Conservation (phyloP, 64 coral and sea anemone genomes). For the Trachythela sp. region DNA sequence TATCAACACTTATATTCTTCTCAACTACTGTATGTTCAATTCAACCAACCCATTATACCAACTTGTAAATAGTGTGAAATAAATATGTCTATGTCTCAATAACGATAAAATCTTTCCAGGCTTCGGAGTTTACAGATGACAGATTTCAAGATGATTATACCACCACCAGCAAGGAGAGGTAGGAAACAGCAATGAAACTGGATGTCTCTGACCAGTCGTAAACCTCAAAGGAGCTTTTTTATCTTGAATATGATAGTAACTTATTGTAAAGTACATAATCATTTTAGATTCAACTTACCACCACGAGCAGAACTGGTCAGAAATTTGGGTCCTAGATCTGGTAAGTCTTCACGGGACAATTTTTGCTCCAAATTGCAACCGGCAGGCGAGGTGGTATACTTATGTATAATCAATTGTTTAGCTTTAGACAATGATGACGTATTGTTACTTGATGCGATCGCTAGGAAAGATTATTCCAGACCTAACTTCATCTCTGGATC, state of each 20-base stretch:
- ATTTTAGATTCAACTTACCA: conserved; percentile 55
- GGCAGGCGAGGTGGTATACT: not conserved
- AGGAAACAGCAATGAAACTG: not conserved
- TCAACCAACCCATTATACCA: no score
- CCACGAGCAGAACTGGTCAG: conserved; percentile 78
- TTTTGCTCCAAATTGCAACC: not conserved
- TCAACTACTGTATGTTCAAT: no score
- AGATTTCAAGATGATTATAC: not conserved
- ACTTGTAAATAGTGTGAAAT: no score
- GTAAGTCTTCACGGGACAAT: not conserved
- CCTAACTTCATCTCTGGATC: conserved; percentile 70
- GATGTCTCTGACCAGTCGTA: not conserved
- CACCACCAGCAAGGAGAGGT: not conserved
- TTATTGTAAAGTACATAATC: no score
- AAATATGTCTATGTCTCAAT: no score
- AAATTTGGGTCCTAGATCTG: conserved; percentile 60
- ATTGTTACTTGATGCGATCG: conserved; percentile 72
- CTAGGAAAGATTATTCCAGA: conserved; percentile 69
- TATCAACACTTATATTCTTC: no score
- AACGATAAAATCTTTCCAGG: conserved; percentile 32
- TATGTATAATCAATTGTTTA: conserved; percentile 17
- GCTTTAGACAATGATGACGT: conserved; percentile 92
- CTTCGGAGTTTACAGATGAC: conserved; percentile 39
- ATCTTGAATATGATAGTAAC: no score
- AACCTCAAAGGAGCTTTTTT: no score